Percentiles rank a stretch among this genome's conserved stretches.
Evolutionary conservation across 2,797 vertebrate species (phyloP).

Genomic region (Callimico goeldii): DNA sequence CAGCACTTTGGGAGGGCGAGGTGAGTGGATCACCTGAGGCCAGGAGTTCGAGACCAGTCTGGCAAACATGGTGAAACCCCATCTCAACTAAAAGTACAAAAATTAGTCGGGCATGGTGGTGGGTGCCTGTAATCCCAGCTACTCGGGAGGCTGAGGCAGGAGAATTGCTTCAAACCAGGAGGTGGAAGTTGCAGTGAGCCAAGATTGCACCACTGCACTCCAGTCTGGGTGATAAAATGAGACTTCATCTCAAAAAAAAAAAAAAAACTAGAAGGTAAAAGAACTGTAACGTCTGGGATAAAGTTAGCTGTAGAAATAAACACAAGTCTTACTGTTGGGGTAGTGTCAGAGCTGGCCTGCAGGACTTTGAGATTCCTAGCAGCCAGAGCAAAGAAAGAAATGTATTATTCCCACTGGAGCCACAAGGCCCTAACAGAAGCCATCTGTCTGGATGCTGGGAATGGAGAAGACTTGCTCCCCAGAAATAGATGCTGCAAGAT

Average conservation of each 20-base stretch:
- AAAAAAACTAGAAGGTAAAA: neutral
- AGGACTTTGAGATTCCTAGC: neutral
- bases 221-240: neutral
- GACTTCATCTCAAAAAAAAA: neutral
- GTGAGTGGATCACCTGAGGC: neutral
- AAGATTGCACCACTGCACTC: neutral
- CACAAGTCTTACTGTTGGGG: neutral
- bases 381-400: neutral
- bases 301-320: neutral
- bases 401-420: neutral
- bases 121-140: neutral
- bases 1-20: neutral
- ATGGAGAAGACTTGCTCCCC: neutral
- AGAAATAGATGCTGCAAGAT: neutral
- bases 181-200: neutral
- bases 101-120: neutral
- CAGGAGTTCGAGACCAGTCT: neutral
- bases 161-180: neutral
- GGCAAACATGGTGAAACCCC: neutral
- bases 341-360: too few relatives aligned
- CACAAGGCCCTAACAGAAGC: neutral
- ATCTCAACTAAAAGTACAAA: neutral
- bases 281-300: neutral
- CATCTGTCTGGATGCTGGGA: neutral
- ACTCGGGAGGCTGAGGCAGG: neutral